phyloP scores from a whole-genome alignment of 92 coral and sea anemone genomes.

The Epizoanthus scotinus region DNA sequence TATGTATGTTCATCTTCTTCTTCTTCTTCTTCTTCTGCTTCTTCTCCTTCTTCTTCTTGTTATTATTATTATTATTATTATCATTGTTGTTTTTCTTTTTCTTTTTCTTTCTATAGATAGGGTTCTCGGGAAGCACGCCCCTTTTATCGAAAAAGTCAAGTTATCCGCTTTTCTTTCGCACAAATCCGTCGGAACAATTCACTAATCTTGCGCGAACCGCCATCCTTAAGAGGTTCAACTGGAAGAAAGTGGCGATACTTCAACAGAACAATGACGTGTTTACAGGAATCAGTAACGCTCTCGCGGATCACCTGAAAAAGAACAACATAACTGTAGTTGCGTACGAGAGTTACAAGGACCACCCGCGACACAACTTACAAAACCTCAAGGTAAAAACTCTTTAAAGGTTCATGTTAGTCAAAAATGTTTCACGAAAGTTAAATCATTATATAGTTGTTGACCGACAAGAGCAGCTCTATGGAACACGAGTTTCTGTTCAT shows the following conservation, averaged over 20 bases:
- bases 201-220: constrained; percentile 65
- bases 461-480: too few species aligned
- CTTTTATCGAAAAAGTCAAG: constrained; percentile 54
- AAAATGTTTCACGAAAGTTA: too few species aligned
- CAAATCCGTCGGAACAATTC: constrained; percentile 63
- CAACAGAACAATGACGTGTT: constrained; percentile 74
- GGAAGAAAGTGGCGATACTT: constrained; percentile 68
- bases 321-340: constrained; percentile 57
- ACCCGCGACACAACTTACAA: constrained; percentile 57
- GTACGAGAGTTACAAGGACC: constrained; percentile 68
- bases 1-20: too few species aligned
- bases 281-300: constrained; percentile 65
- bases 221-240: constrained; percentile 59
- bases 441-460: too few species aligned
- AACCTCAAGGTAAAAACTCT: constrained; percentile 53
- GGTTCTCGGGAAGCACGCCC: constrained; percentile 60
- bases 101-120: constrained; percentile 49
- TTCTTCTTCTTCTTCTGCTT: too few species aligned
- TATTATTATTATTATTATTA: too few species aligned
- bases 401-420: too few species aligned
- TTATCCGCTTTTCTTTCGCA: constrained; percentile 67
- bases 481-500: too few species aligned
- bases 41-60: too few species aligned
- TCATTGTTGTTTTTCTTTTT: too few species aligned
- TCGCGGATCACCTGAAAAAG: constrained; percentile 50